These are phyloP conservation scores for Aricia agestis DNA, from an alignment of 1,140 invertebrate genomes.

Conservation along the genomic window DNA sequence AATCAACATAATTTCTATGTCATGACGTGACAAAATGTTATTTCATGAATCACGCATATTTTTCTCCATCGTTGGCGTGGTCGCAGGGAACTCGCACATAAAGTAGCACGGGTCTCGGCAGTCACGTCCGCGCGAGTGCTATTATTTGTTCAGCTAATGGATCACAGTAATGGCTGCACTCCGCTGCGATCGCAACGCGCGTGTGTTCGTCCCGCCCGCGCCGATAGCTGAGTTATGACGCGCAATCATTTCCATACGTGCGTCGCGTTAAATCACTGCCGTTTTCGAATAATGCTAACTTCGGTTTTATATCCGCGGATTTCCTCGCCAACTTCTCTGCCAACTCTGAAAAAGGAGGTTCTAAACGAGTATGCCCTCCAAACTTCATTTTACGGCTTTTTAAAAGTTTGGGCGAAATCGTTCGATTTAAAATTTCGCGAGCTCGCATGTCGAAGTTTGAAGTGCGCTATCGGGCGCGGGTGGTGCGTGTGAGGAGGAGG, in stretches of 20 bases:
- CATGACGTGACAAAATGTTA: too few relatives aligned
- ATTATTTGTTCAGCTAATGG: slow-evolving; percentile 3
- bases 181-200: too few relatives aligned
- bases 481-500: not conserved
- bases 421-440: not conserved
- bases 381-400: not conserved
- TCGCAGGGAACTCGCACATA: too few relatives aligned
- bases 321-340: not conserved
- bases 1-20: too few relatives aligned
- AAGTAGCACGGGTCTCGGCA: not conserved
- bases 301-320: not conserved
- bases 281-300: not conserved
- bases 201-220: not conserved
- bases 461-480: not conserved
- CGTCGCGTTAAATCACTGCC: not conserved
- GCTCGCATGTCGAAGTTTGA: not conserved
- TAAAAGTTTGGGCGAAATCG: not conserved
- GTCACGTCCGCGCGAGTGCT: not conserved
- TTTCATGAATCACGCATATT: too few relatives aligned
- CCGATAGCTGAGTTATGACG: not conserved
- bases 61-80: too few relatives aligned
- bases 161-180: not conserved
- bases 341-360: not conserved
- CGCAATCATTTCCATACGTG: not conserved
- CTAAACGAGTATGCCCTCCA: not conserved